These are phyloP conservation scores for Toxotes lorentzi DNA, from an alignment of 2,797 vertebrate species.

Conservation along the genomic window DNA sequence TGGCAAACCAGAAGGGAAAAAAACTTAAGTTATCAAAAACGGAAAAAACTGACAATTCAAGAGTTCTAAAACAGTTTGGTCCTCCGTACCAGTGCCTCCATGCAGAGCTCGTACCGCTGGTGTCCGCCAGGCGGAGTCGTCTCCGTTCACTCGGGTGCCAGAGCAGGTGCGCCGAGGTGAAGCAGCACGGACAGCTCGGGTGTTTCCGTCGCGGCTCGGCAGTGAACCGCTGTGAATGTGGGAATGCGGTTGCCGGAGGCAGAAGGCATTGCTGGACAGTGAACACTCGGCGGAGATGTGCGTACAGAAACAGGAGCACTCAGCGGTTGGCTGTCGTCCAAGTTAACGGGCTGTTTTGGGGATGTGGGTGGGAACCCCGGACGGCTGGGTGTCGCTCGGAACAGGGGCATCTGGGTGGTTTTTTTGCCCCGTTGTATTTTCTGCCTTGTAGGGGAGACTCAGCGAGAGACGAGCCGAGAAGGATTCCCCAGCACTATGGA, in stretches of 20 bases:
- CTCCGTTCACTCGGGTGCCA: slow-evolving; percentile 8
- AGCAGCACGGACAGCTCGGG: slow-evolving; percentile 60
- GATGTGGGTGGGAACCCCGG: slow-evolving; percentile 47
- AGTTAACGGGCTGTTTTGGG: slow-evolving; percentile 62
- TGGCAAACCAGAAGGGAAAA: too few relatives aligned
- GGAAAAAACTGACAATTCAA: too few relatives aligned
- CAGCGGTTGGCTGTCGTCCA: slow-evolving; percentile 53
- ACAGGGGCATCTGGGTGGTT: slow-evolving; percentile 31
- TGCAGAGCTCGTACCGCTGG: not conserved
- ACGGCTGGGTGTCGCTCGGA: slow-evolving; percentile 46
- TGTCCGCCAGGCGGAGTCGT: slow-evolving; percentile 61
- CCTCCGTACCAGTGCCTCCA: not conserved
- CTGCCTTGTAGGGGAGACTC: slow-evolving; percentile 38
- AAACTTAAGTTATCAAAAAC: too few relatives aligned
- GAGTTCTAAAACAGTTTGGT: too few relatives aligned
- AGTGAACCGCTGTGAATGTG: slow-evolving; percentile 64
- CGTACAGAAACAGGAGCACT: slow-evolving; percentile 42
- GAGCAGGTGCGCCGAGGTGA: slow-evolving; percentile 76
- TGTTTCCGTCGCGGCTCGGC: slow-evolving; percentile 76
- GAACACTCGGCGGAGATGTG: slow-evolving; percentile 74
- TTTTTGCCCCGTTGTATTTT: slow-evolving; percentile 39
- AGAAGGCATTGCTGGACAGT: slow-evolving; percentile 72
- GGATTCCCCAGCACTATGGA: slow-evolving; percentile 79
- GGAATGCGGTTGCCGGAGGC: slow-evolving; percentile 82
- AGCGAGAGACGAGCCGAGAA: slow-evolving; percentile 59